Evolutionary conservation across 2,113 vertebrate genomes (phyloP).

Genomic region (Ptilonorhynchus violaceus): DNA sequence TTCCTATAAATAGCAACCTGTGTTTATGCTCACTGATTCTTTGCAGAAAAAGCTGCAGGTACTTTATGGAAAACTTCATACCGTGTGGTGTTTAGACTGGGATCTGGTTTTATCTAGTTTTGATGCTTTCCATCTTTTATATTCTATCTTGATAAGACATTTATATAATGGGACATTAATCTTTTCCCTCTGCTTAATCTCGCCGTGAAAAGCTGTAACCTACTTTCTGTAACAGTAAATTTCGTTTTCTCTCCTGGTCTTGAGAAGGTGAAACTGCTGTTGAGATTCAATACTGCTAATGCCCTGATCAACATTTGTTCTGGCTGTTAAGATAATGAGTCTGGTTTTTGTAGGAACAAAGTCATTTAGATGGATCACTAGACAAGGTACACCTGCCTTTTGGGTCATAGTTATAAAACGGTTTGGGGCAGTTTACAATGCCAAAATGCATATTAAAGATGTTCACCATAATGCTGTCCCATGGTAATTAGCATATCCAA

Average conservation of each 20-base stretch:
- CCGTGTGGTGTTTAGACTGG: background rate
- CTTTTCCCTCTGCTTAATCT: background rate
- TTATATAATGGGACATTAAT: background rate
- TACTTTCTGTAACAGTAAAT: background rate
- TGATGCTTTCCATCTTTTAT: background rate
- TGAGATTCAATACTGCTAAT: background rate
- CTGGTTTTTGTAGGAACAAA: background rate
- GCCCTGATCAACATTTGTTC: background rate
- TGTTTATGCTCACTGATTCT: constrained; percentile 4
- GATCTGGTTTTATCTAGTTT: background rate
- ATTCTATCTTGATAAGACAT: background rate
- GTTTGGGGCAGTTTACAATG: background rate
- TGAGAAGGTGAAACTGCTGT: background rate
- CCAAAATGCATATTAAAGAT: background rate
- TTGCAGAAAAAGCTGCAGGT: background rate
- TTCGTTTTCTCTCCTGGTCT: background rate
- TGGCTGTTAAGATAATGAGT: background rate
- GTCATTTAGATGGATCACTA: background rate
- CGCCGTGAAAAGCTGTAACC: background rate
- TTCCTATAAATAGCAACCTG: background rate
- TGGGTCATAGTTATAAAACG: background rate
- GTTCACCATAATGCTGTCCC: background rate
- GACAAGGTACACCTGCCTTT: background rate
- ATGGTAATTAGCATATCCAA: background rate
- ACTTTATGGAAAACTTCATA: background rate